Evolutionary conservation across 1,140 invertebrate genomes (phyloP).

Genomic region (Monomorium pharaonis): DNA sequence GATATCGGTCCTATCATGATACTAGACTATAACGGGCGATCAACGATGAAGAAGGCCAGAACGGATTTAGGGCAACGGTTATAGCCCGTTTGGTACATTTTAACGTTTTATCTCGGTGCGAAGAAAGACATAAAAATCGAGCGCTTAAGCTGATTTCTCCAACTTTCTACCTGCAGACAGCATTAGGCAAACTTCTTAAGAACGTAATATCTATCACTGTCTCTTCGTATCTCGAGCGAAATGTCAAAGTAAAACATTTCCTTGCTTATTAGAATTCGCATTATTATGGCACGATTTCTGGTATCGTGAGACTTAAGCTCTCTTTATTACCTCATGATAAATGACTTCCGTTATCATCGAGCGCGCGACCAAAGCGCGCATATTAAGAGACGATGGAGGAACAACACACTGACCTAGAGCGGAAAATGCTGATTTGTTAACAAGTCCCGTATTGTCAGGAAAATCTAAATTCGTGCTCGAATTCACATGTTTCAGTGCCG

Average conservation of each 20-base stretch:
- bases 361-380: background rate
- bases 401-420: background rate
- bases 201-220: conserved; percentile 21
- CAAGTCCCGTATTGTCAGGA: background rate
- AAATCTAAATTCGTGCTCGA: background rate
- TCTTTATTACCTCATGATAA: background rate
- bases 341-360: background rate
- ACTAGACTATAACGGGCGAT: conserved; percentile 17
- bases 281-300: background rate
- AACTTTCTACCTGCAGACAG: conserved; percentile 26
- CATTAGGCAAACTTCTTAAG: background rate
- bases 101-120: conserved; percentile 18
- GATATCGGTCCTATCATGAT: background rate
- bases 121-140: conserved; percentile 30
- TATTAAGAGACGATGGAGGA: background rate
- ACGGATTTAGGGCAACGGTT: conserved; percentile 13
- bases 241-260: conserved; percentile 10
- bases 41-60: conserved; percentile 21
- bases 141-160: conserved; percentile 26
- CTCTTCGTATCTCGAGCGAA: background rate
- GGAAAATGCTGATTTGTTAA: conserved; percentile 20
- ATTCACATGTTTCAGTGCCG: background rate
- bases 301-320: background rate
- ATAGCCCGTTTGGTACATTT: conserved; percentile 18
- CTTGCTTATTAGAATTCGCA: background rate